Percentiles rank a stretch among this genome's conserved stretches.
phyloP scores from a whole-genome alignment of 2,797 vertebrate species.

The Oryzias sinensis region DNA sequence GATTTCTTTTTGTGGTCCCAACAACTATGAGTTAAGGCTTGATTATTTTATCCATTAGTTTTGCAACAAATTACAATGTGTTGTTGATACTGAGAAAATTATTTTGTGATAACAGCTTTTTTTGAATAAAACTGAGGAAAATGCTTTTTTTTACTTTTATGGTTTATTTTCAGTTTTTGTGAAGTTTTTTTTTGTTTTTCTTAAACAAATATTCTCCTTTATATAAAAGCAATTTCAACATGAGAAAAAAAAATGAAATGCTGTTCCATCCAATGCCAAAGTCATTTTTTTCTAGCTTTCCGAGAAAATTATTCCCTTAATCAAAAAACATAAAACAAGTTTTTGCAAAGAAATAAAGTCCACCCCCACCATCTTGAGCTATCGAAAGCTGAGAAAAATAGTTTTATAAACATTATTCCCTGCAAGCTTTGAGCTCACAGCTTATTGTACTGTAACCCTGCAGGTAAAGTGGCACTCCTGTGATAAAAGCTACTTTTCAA shows the following conservation, averaged over 20 bases:
- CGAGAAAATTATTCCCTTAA: not conserved
- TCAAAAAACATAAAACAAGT: not conserved
- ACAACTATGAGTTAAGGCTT: no score
- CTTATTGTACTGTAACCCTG: slow-evolving; percentile 17
- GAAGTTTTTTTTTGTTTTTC: not conserved
- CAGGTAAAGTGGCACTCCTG: slow-evolving; percentile 45
- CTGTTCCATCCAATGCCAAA: not conserved
- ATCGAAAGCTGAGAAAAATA: slow-evolving; percentile 9
- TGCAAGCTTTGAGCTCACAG: slow-evolving; percentile 18
- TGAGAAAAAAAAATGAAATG: not conserved
- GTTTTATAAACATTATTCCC: slow-evolving; percentile 18
- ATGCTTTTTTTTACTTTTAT: no score
- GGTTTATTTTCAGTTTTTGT: not conserved
- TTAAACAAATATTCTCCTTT: no score
- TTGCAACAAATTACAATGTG: no score
- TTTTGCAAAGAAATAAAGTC: not conserved
- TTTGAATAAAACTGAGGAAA: no score
- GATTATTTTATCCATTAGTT: no score
- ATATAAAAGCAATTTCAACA: no score
- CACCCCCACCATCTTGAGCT: slow-evolving; percentile 1
- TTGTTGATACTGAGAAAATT: no score
- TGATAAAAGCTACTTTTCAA: slow-evolving; percentile 44
- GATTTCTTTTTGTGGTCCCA: no score
- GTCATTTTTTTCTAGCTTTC: not conserved
- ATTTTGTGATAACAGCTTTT: no score